phyloP scores from a whole-genome alignment of 2,888 invertebrate genomes.

The Protophormia terraenovae region DNA sequence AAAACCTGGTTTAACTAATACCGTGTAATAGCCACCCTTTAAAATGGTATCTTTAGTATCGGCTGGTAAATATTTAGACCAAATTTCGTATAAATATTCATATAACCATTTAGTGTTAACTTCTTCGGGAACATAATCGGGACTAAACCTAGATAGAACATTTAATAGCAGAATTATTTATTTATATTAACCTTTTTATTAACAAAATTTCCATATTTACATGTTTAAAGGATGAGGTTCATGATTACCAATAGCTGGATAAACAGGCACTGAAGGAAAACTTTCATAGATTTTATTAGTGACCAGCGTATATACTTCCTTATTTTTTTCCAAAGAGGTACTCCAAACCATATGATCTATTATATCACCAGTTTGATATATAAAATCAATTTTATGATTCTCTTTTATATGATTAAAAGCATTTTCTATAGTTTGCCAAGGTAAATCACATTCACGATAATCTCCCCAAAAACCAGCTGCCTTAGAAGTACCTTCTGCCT shows the following conservation, averaged over 20 bases:
- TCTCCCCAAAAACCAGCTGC: conserved; percentile 92
- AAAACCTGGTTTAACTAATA: conserved; percentile 86
- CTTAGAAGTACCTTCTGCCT: conserved; percentile 70
- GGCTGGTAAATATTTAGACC: conserved; percentile 86
- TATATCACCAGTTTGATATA: conserved; percentile 94
- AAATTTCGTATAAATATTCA: conserved; percentile 86
- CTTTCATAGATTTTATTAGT: conserved; percentile 82
- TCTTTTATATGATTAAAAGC: conserved; percentile 84
- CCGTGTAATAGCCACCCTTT: conserved; percentile 90
- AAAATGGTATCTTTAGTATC: conserved; percentile 84
- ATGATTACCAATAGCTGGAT: conserved; percentile 90
- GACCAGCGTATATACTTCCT: conserved; percentile 83
- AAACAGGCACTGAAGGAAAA: conserved; percentile 86
- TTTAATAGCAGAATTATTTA: too few relatives aligned
- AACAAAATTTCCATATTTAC: conserved; percentile 81
- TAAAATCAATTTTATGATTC: conserved; percentile 84
- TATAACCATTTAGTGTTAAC: conserved; percentile 89
- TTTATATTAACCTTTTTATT: too few relatives aligned
- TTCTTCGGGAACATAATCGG: conserved; percentile 81
- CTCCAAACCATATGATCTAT: conserved; percentile 95
- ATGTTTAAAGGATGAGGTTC: conserved; percentile 92
- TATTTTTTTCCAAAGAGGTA: conserved; percentile 86
- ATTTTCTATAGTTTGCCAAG: conserved; percentile 86
- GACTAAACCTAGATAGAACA: conserved; percentile 84
- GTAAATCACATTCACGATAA: conserved; percentile 89